Base-by-base conservation (phyloP, 2,797 vertebrate genomes). In the Typhlichthys subterraneus region DNA sequence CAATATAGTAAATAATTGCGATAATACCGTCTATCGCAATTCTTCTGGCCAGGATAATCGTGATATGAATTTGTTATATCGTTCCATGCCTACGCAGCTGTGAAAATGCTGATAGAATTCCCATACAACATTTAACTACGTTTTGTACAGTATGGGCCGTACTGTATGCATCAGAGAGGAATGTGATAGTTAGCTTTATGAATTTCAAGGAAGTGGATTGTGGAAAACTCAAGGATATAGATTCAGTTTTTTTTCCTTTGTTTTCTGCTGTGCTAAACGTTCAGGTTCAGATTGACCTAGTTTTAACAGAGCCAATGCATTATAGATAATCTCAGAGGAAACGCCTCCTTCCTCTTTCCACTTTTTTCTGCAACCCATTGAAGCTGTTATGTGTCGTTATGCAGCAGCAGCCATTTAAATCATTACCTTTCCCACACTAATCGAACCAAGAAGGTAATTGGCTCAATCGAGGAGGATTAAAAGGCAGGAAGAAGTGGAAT, bases 391-490 rank as follows among this genome's bases (percentile, higher is more conserved):
- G 79, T 86, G 81, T 76, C 75, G 86, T 89, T 80, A 87, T 86
- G 73, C 61, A 29, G 82, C 71, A 84, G 82, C 71, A 84, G 81
- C 82, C 83, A 86, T 89, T 89, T 87, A 88, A 87, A 89, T 89
- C 84, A 88, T 88, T 89, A 89, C 87, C 85, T 90, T 88, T 77
- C 79, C 81, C 78, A 81, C 88, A 88, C 87, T 90, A 85, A 90
- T 90, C 80, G 78, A 42, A 86, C 70, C 80, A 81, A 83, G 84
- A 85, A 87, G 85, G 84, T 89, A 90, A 90, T 90, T 88, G 88
- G 86, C 83, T 88, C 88, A 90, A 91, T 90, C 88, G 53, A 87
- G 80, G 83, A 87, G 83, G 87, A 88, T 89, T 89, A 90, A 90
- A 91, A 89, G 84, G 81, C 79, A 11, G 69, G 72, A 69, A 85